Evolutionary conservation across 2,888 invertebrate genomes (phyloP).

Genomic region (Caenorhabditis panamensis): DNA sequence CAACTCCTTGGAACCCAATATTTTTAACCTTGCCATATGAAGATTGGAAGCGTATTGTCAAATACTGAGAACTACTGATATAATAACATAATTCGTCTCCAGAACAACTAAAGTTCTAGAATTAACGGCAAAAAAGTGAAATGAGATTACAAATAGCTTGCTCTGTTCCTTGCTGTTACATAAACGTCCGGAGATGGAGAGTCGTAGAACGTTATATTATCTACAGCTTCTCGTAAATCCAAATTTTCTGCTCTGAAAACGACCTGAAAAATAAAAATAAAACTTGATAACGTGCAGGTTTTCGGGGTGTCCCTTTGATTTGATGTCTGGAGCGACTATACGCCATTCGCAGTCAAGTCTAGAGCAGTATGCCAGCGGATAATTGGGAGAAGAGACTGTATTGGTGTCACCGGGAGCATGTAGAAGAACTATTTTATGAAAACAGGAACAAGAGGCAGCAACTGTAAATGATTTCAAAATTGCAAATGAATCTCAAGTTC

Average conservation of each 20-base stretch:
- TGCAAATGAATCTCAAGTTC: neutral
- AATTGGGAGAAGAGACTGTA: slow-evolving; percentile 63
- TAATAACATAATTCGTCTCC: slow-evolving; percentile 49
- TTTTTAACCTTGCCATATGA: slow-evolving; percentile 50
- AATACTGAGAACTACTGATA: slow-evolving; percentile 43
- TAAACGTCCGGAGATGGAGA: neutral
- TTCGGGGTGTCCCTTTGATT: slow-evolving; percentile 30
- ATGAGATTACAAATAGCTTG: too few species aligned
- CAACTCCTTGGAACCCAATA: slow-evolving; percentile 65
- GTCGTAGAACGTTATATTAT: slow-evolving; percentile 62
- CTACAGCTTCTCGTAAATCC: slow-evolving; percentile 62
- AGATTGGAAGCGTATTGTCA: slow-evolving; percentile 62
- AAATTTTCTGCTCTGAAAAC: slow-evolving; percentile 66
- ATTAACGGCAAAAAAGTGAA: too few species aligned
- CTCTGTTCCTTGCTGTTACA: too few species aligned
- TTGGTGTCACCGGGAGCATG: slow-evolving; percentile 56
- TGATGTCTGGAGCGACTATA: slow-evolving; percentile 60
- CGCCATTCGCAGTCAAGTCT: slow-evolving; percentile 63
- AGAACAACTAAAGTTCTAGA: slow-evolving; percentile 47
- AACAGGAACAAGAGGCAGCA: slow-evolving; percentile 22
- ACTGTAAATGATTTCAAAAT: neutral
- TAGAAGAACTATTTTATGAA: slow-evolving; percentile 58
- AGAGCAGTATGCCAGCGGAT: slow-evolving; percentile 64
- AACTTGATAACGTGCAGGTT: neutral
- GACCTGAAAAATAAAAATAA: slow-evolving; percentile 42